These are phyloP conservation scores for Blastobasis lacticolella DNA, from an alignment of 2,888 invertebrate genomes.

Conservation along the genomic window DNA sequence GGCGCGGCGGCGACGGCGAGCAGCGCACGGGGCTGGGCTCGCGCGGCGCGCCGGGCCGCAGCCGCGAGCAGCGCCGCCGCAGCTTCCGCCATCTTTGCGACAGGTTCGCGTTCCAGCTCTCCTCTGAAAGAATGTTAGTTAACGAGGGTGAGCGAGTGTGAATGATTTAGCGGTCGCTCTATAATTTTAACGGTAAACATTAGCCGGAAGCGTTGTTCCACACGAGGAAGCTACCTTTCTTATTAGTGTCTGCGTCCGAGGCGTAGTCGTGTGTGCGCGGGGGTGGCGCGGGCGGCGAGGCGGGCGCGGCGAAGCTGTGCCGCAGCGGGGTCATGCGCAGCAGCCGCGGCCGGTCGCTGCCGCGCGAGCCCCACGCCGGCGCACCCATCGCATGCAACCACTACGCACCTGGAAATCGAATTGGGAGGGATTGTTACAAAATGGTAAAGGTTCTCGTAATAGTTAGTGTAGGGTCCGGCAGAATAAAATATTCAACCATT, in stretches of 20 bases:
- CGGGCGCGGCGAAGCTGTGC: conserved; percentile 73
- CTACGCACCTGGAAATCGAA: conserved; percentile 11
- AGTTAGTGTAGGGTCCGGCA: not conserved
- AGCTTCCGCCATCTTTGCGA: conserved; percentile 84
- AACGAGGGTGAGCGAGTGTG: not conserved
- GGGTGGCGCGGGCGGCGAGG: conserved; percentile 57
- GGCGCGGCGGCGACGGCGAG: conserved; percentile 71
- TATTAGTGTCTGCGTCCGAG: conserved; percentile 76
- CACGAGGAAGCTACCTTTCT: conserved; percentile 57
- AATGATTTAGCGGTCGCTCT: not conserved
- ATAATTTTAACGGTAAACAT: conserved; percentile 3
- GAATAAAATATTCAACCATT: not conserved
- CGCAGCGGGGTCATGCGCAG: conserved; percentile 75
- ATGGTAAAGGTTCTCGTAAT: not conserved
- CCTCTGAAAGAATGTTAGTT: conserved; percentile 66
- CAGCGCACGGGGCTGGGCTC: conserved; percentile 72
- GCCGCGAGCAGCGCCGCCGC: conserved; percentile 79
- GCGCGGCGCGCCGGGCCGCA: conserved; percentile 76
- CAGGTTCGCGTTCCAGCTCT: conserved; percentile 83
- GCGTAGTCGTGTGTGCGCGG: conserved; percentile 63
- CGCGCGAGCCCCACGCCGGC: conserved; percentile 66
- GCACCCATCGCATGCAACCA: conserved; percentile 46
- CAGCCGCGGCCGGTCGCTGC: conserved; percentile 68
- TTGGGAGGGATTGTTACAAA: no score
- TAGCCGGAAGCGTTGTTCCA: conserved; percentile 3